Evolutionary conservation across 2,797 vertebrate genomes (phyloP).

Genomic region (Gobio occitaniae): DNA sequence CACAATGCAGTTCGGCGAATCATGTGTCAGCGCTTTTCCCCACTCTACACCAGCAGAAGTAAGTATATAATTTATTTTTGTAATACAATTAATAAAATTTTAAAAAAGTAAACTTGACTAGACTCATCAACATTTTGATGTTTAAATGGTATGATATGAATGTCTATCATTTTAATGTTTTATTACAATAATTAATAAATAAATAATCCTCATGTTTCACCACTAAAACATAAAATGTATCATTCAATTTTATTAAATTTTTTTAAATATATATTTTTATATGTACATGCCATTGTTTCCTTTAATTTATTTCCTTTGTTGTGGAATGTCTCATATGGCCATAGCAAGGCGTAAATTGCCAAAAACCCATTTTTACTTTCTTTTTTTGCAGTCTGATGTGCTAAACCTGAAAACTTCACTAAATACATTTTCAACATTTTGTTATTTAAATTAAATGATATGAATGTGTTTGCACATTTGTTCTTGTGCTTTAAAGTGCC

Average conservation of each 20-base stretch:
- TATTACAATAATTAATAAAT: background rate
- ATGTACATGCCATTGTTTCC: background rate
- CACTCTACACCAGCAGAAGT: constrained; percentile 86
- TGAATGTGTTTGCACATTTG: background rate
- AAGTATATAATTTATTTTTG: constrained; percentile 15
- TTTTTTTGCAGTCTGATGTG: background rate
- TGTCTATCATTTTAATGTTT: background rate
- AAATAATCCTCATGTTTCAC: background rate
- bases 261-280: background rate
- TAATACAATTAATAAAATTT: too few species aligned
- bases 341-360: background rate
- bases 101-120: background rate
- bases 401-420: background rate
- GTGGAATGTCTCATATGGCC: background rate
- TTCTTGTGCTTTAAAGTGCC: constrained; percentile 72
- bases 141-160: background rate
- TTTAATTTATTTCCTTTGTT: background rate
- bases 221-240: background rate
- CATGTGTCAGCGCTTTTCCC: constrained; percentile 80
- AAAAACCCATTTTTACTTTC: background rate
- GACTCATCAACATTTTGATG: background rate
- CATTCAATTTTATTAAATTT: background rate
- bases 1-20: constrained; percentile 76
- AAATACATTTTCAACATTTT: background rate
- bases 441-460: background rate